Conservation (phyloP, 1,140 invertebrate species). For the Aphidius gifuensis region DNA sequence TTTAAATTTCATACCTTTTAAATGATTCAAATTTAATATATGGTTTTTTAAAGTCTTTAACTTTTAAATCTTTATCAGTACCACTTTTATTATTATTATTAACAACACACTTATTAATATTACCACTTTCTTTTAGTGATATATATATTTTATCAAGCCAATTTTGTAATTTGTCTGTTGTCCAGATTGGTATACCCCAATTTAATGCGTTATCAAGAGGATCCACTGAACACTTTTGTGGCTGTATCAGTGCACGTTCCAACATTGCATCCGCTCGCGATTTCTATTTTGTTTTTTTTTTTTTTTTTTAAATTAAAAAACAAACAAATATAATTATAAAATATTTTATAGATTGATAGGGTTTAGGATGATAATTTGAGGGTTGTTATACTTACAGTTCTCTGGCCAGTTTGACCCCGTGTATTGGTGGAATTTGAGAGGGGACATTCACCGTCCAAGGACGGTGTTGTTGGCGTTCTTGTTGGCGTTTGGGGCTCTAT, state of each 20-base stretch:
- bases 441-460: slow-evolving; percentile 49
- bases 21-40: slow-evolving; percentile 57
- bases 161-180: slow-evolving; percentile 57
- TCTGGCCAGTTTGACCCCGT: slow-evolving; percentile 49
- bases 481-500: slow-evolving; percentile 47
- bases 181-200: slow-evolving; percentile 62
- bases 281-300: slow-evolving; percentile 43
- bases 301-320: too few species aligned
- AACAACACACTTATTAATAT: slow-evolving; percentile 34
- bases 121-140: slow-evolving; percentile 41
- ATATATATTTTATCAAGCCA: slow-evolving; percentile 52
- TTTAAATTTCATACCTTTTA: slow-evolving; percentile 39
- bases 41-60: slow-evolving; percentile 48
- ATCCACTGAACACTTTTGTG: slow-evolving; percentile 56
- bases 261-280: slow-evolving; percentile 69
- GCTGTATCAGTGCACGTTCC: slow-evolving; percentile 60
- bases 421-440: slow-evolving; percentile 48
- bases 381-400: slow-evolving; percentile 44
- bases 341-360: not conserved
- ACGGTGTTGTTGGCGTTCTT: slow-evolving; percentile 49
- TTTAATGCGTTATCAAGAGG: slow-evolving; percentile 56
- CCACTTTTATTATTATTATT: slow-evolving; percentile 34
- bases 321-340: slow-evolving; percentile 19
- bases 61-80: slow-evolving; percentile 44
- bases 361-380: too few species aligned